These are phyloP conservation scores for Daboia siamensis DNA, from an alignment of 2,113 vertebrate genomes.

Conservation along the genomic window DNA sequence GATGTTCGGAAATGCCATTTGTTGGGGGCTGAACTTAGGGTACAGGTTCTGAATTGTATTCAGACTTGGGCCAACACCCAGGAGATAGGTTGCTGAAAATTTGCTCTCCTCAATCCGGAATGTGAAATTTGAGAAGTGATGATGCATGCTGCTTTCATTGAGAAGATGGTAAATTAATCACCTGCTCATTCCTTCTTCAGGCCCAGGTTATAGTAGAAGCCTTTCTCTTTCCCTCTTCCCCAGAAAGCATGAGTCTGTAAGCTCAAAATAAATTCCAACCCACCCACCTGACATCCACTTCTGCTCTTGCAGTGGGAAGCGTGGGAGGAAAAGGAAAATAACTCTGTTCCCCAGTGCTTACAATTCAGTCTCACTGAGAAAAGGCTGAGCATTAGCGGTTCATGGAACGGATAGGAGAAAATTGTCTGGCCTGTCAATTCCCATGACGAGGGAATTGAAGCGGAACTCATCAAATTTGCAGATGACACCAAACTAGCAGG, in stretches of 20 bases:
- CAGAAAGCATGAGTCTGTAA: neutral
- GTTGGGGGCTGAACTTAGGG: neutral
- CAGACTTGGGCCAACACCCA: neutral
- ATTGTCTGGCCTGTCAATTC: neutral
- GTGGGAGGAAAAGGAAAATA: neutral
- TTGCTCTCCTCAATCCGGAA: neutral
- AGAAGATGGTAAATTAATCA: neutral
- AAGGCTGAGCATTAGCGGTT: neutral
- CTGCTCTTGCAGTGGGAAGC: neutral
- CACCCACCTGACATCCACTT: neutral
- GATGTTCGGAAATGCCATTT: neutral
- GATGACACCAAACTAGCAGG: too few relatives aligned
- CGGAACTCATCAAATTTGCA: too few relatives aligned
- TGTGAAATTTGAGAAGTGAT: neutral
- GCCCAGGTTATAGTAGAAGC: neutral
- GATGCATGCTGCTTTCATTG: neutral
- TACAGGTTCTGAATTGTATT: neutral
- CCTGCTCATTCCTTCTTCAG: neutral
- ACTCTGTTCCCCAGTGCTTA: neutral
- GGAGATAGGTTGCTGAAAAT: neutral
- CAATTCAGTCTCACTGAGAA: neutral
- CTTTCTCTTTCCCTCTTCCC: neutral
- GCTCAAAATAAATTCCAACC: neutral
- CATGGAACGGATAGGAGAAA: neutral
- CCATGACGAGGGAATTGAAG: too few relatives aligned